phyloP scores from a whole-genome alignment of 2,888 invertebrate species.

The Mayetiola destructor region DNA sequence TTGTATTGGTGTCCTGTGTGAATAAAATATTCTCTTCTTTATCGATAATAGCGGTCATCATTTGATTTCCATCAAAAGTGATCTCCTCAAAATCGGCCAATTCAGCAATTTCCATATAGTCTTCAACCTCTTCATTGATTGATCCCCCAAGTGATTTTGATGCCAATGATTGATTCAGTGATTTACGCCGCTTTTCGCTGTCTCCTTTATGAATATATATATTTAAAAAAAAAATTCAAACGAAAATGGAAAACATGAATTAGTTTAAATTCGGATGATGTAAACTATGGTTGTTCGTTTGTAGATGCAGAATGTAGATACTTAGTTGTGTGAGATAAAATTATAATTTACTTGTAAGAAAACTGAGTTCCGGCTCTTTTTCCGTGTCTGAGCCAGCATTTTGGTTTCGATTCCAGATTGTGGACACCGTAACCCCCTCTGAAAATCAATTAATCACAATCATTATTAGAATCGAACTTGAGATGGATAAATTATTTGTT shows the following conservation, averaged over 20 bases:
- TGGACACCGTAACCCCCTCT: background rate
- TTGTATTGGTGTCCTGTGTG: background rate
- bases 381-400: background rate
- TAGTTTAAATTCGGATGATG: too few relatives aligned
- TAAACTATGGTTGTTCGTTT: too few relatives aligned
- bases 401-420: background rate
- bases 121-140: background rate
- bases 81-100: constrained; percentile 3
- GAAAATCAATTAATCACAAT: background rate
- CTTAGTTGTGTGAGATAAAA: too few relatives aligned
- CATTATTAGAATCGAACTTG: background rate
- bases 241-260: background rate
- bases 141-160: background rate
- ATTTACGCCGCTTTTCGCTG: background rate
- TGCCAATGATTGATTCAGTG: constrained; percentile 9
- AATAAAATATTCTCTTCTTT: constrained; percentile 2
- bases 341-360: background rate
- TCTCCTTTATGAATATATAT: background rate
- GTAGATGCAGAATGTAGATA: background rate
- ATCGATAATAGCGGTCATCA: background rate
- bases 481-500: background rate
- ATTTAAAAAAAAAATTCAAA: background rate
- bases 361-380: background rate
- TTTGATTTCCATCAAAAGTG: background rate
- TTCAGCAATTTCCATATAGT: constrained; percentile 9